Base-by-base conservation (phyloP, 2,113 vertebrate genomes). In the Phasianus colchicus region DNA sequence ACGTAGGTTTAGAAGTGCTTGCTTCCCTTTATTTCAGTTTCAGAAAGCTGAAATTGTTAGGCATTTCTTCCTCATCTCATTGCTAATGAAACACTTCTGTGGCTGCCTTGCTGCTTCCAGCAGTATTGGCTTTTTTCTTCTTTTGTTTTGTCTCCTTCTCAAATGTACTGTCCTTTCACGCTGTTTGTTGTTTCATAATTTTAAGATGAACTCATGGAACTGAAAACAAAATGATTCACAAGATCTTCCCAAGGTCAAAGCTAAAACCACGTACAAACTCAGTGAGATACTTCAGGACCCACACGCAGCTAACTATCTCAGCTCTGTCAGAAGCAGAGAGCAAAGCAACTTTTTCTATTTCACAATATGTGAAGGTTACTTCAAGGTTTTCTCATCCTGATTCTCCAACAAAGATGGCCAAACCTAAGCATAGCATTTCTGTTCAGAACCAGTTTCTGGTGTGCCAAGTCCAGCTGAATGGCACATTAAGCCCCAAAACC, bases 151-250 rank as follows among this genome's bases (percentile, higher is more conserved):
- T 47, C 77, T 89, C 64, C 30, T 50, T 61, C 67, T 80, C 58
- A 76, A 55, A 66, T 34, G 10, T 27, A 4, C 38, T n/a, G 52
- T 65, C 43, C 79, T 91, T 91, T 83, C 63, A 67, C 21, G 38
- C 47, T 29, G 38, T 71, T 80, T 77, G 69, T 22, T 61, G 30
- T 73, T 95, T 72, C 6, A 1, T 74, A 63, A 78, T 64, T 86
- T 84, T 84, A 76, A 86, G 47, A 77, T 73, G 13, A 88, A 88
- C 75, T 90, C 50, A 81, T 19, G 60, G 69, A 92, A 87, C 61
- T 91, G 73, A 86, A 89, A 82, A 38, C 66, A 17, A 63, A 92
- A 66, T 60, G 77, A 89, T 78, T 86, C 57, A 55, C 34, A 71
- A 78, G 36, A 84, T 42, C 12, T 60, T 71, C 69, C 66, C 57